Conservation (phyloP, 2,797 vertebrate genomes). For the Lophura swinhoii region DNA sequence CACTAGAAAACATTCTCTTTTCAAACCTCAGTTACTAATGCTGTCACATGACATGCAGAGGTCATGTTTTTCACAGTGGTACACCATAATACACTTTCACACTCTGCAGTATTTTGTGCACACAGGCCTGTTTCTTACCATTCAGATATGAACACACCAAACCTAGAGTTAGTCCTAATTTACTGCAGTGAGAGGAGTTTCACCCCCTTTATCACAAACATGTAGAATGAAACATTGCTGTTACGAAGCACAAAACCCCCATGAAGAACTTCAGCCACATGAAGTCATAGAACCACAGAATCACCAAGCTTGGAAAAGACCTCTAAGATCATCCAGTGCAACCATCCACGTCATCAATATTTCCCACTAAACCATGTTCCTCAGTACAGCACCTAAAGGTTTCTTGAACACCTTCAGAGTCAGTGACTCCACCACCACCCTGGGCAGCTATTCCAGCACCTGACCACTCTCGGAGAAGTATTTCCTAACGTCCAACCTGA, state of each 20-base stretch:
- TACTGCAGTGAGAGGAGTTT: not conserved
- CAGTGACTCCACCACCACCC: no score
- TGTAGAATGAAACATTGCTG: not conserved
- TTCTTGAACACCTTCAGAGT: no score
- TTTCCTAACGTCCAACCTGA: no score
- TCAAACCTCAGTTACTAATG: constrained; percentile 33
- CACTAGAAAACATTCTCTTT: constrained; percentile 51
- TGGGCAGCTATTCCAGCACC: no score
- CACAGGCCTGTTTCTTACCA: not conserved
- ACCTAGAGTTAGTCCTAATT: not conserved
- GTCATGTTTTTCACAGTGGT: constrained; percentile 1
- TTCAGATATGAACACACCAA: not conserved
- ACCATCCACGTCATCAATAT: no score
- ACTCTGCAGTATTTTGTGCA: constrained; percentile 45
- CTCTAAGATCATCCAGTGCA: no score
- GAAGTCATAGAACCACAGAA: not conserved
- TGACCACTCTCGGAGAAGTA: no score
- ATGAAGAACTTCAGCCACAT: not conserved
- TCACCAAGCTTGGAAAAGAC: no score
- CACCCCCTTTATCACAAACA: not conserved
- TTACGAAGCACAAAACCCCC: not conserved
- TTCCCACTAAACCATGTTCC: no score
- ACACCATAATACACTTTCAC: not conserved
- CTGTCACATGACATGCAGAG: constrained; percentile 49
- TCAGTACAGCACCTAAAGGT: no score